Percentiles rank a stretch among this genome's conserved stretches.
These are phyloP conservation scores for Petrocephalus microphthalmus DNA, from an alignment of 2,113 vertebrate genomes.

Conservation along the genomic window DNA sequence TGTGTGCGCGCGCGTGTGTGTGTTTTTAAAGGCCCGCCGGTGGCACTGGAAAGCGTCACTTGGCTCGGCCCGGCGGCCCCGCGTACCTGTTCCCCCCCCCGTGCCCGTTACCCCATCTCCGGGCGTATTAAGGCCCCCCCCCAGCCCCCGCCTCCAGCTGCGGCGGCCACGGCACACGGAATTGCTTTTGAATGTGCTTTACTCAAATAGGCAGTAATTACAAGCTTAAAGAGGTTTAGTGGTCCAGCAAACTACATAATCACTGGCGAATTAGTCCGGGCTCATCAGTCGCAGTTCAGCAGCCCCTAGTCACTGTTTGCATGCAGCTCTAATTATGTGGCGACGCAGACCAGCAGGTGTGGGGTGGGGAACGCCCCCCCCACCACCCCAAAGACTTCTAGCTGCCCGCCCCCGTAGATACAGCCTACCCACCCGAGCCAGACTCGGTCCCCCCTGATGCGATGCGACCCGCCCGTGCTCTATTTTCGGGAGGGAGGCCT, in stretches of 20 bases:
- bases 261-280: constrained; percentile 96
- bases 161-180: constrained; percentile 76
- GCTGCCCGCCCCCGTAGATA: constrained; percentile 28
- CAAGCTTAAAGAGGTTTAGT: constrained; percentile 99
- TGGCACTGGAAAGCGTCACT: neutral
- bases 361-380: neutral
- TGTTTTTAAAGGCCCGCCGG: neutral
- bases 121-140: constrained; percentile 75
- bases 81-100: constrained; percentile 56
- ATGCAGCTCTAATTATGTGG: constrained; percentile 55
- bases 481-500: neutral
- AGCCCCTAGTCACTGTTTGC: constrained; percentile 87
- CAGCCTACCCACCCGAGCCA: neutral
- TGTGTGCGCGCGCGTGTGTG: neutral
- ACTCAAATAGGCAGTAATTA: constrained; percentile 99
- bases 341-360: constrained; percentile 14
- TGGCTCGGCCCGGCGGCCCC: neutral
- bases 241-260: constrained; percentile 99
- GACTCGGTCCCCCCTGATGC: neutral
- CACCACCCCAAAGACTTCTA: neutral
- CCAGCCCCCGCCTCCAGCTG: constrained; percentile 92
- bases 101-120: constrained; percentile 66
- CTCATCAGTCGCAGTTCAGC: constrained; percentile 99
- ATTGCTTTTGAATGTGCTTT: constrained; percentile 94
- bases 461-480: neutral